phyloP scores from a whole-genome alignment of 30 jellyfish, hydroid and myxozoan genomes.

The Hydractinia symbiolongicarpus region DNA sequence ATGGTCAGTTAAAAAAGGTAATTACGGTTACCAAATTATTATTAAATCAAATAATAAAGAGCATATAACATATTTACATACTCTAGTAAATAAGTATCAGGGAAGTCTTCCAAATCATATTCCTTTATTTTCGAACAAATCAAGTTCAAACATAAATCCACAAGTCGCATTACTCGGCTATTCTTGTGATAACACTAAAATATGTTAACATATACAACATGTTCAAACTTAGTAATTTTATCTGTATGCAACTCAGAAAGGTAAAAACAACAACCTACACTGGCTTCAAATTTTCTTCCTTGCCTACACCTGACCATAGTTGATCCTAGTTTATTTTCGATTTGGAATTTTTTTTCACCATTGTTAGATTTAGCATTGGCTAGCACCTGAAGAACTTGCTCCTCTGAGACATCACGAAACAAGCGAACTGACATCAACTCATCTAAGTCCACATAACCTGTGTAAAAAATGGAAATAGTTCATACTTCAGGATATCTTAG shows the following conservation, averaged over 20 bases:
- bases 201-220: too few relatives aligned
- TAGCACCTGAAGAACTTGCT: neutral
- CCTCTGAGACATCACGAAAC: neutral
- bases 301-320: neutral
- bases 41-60: too few relatives aligned
- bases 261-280: neutral
- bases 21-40: too few relatives aligned
- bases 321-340: neutral
- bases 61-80: too few relatives aligned
- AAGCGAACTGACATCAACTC: neutral
- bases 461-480: too few relatives aligned
- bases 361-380: neutral
- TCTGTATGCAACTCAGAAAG: neutral
- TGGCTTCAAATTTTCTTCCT: constrained; percentile 9
- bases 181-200: constrained; percentile 11
- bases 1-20: too few relatives aligned
- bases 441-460: constrained; percentile 5
- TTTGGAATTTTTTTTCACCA: neutral
- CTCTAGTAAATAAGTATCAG: constrained; percentile 47
- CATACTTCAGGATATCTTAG: too few relatives aligned
- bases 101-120: constrained; percentile 50
- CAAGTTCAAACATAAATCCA: constrained; percentile 31
- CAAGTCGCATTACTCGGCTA: constrained; percentile 26
- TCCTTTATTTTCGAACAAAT: constrained; percentile 34
- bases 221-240: too few relatives aligned